Base-by-base conservation (phyloP, 2,113 vertebrate genomes). In the Sciurus niger region DNA sequence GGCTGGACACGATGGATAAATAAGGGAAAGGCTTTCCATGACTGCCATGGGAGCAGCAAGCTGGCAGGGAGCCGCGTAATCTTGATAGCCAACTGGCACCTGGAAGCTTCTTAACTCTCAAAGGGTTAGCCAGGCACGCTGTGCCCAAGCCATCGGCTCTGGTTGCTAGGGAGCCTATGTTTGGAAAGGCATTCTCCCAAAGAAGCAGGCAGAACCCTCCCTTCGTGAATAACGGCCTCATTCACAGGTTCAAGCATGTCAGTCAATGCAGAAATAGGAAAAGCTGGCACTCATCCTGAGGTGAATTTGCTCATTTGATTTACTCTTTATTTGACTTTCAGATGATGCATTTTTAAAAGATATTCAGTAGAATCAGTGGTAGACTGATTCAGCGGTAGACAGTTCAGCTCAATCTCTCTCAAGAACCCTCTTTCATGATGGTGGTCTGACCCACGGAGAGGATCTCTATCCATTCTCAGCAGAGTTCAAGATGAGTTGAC, bases 21-120 rank as follows among this genome's bases (percentile, higher is more conserved):
- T 70, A 58, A 80, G 63, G 88, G 53, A 95, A 93, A 92, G 95
- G 88, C 0, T n/a, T 96, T 85, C 84, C 97, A 43, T 77, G 84
- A 82, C 92, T 96, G 63, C 84, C 89, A 24, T 32, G 89, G 88
- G 73, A 97, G 87, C 84, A 94, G 93, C 32, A 73, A 93, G 86
- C 88, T 98, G 97, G 96, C 96, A 90, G 88, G 25, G 51, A 6
- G n/a, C 84, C 46, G 30, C 17, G 20, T 46, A 73, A 76, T 97
- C 96, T 96, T 89, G 22, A 78, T n/a, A 80, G 93, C 95, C 97
- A 98, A 67, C 46, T 96, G 89, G 96, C 76, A 97, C 22, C 16
- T 53, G 51, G 8, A 43, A 96, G 53, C 63, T 90, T 82, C 88
- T 97, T 95, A 89, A 37, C 70, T 93, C 90, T 94, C 65, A 40